Evolutionary conservation across 1,140 invertebrate species (phyloP).

Genomic region (Magallana gigas): DNA sequence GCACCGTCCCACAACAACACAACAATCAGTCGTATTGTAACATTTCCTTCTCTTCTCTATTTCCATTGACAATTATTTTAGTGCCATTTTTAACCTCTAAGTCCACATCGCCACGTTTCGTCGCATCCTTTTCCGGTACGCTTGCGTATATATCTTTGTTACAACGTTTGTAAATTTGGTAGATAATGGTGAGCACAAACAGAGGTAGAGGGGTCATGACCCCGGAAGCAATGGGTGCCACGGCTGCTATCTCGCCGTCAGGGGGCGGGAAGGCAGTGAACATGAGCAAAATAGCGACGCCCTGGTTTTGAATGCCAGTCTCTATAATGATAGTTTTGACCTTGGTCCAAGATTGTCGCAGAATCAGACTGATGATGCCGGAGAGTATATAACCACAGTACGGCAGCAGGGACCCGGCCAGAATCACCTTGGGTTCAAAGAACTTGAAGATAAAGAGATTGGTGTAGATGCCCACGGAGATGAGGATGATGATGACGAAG

Average conservation of each 20-base stretch:
- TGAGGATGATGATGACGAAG: slow-evolving; percentile 90
- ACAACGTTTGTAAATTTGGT: slow-evolving; percentile 62
- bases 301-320: slow-evolving; percentile 81
- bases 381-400: slow-evolving; percentile 92
- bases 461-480: slow-evolving; percentile 93
- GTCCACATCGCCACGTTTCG: slow-evolving; percentile 20
- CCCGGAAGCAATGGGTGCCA: slow-evolving; percentile 84
- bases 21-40: too few relatives aligned
- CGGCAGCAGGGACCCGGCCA: slow-evolving; percentile 91
- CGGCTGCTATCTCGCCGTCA: slow-evolving; percentile 78
- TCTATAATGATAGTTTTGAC: slow-evolving; percentile 80
- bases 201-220: slow-evolving; percentile 96
- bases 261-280: slow-evolving; percentile 79
- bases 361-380: slow-evolving; percentile 73
- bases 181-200: slow-evolving; percentile 66
- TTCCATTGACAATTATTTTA: background rate
- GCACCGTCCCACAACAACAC: too few relatives aligned
- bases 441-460: slow-evolving; percentile 95
- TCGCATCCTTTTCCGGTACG: background rate
- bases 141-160: slow-evolving; percentile 60
- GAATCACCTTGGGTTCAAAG: slow-evolving; percentile 83
- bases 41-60: background rate
- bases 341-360: slow-evolving; percentile 71
- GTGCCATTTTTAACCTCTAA: background rate
- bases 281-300: slow-evolving; percentile 80